phyloP scores from a whole-genome alignment of 2,888 invertebrate species.

The Temnothorax unifasciatus region DNA sequence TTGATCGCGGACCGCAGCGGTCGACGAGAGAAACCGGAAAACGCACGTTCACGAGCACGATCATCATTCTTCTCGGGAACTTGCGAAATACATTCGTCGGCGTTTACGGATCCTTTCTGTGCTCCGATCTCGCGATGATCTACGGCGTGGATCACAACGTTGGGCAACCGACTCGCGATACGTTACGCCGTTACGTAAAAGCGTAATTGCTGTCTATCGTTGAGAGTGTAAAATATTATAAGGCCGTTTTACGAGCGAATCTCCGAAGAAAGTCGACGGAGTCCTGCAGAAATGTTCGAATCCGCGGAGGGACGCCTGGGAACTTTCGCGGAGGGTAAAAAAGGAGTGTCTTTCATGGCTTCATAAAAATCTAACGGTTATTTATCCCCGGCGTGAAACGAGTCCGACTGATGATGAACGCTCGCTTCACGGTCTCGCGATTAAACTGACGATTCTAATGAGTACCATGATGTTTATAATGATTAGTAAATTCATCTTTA shows the following conservation, averaged over 20 bases:
- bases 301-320: not conserved
- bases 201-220: conserved; percentile 25
- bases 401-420: not conserved
- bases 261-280: not conserved
- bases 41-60: not conserved
- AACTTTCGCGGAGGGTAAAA: not conserved
- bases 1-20: not conserved
- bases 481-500: not conserved
- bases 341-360: not conserved
- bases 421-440: not conserved
- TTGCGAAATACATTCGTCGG: conserved; percentile 15
- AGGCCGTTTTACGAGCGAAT: conserved; percentile 29
- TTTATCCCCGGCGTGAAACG: not conserved
- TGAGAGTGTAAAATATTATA: conserved; percentile 24
- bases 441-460: not conserved
- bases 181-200: conserved; percentile 3
- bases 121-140: not conserved
- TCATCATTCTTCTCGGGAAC: not conserved
- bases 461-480: too few relatives aligned
- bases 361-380: not conserved
- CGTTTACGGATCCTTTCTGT: not conserved
- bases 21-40: not conserved
- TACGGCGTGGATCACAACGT: conserved; percentile 10
- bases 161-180: conserved; percentile 15
- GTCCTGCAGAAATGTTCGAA: not conserved